Evolutionary conservation across 2,113 vertebrate genomes (phyloP).

Genomic region (Nycticorax nycticorax): DNA sequence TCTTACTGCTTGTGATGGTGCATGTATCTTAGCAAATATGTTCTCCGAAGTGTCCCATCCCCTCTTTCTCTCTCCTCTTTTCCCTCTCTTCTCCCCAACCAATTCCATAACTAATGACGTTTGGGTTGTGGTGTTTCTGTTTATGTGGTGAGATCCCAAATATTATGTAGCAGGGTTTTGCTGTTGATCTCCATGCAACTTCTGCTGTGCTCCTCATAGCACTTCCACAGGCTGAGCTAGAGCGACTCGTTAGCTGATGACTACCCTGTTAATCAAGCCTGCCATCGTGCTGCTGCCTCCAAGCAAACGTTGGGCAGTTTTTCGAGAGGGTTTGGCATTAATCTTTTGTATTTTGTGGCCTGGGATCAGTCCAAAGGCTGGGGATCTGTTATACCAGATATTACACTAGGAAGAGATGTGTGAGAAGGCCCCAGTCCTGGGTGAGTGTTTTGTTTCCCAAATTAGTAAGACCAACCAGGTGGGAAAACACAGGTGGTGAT

Average conservation of each 20-base stretch:
- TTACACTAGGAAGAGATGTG: too few relatives aligned
- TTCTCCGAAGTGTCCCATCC: not conserved
- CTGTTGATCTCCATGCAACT: not conserved
- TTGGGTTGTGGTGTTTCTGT: not conserved
- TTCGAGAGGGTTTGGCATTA: not conserved
- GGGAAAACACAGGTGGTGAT: not conserved
- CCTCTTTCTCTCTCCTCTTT: not conserved
- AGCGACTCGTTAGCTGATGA: not conserved
- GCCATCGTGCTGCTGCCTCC: not conserved
- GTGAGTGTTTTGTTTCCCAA: not conserved
- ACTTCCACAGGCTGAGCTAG: not conserved
- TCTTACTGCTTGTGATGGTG: not conserved
- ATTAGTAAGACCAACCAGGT: not conserved
- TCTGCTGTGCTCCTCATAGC: not conserved
- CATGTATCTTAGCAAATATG: not conserved
- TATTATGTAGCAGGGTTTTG: fast-evolving
- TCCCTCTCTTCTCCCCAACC: not conserved
- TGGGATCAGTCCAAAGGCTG: not conserved
- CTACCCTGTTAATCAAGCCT: not conserved
- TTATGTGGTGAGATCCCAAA: not conserved
- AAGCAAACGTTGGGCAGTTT: not conserved
- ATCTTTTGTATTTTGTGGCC: fast-evolving
- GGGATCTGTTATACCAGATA: fast-evolving
- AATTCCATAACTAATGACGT: not conserved
- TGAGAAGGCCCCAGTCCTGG: not conserved